Evolutionary conservation across 2,888 invertebrate genomes (phyloP).

Genomic region (Ophion ellenae): DNA sequence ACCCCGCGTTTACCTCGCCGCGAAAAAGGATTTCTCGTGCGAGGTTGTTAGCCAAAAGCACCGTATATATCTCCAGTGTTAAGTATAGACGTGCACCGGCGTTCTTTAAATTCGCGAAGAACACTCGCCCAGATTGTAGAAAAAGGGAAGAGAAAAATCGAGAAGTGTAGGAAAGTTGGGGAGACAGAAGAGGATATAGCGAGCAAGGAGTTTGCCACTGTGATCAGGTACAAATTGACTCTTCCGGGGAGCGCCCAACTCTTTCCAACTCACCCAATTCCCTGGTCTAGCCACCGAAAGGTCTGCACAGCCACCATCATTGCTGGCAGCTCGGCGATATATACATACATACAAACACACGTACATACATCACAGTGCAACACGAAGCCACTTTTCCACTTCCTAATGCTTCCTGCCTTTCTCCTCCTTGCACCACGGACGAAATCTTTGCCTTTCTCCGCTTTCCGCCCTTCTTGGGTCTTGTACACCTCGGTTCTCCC

Average conservation of each 20-base stretch:
- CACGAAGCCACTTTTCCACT: constrained; percentile 60
- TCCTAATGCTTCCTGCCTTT: constrained; percentile 64
- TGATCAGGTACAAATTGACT: constrained; percentile 69
- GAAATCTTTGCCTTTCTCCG: constrained; percentile 31
- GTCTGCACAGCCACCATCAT: constrained; percentile 35
- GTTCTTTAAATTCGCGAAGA: constrained; percentile 46
- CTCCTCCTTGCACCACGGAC: constrained; percentile 31
- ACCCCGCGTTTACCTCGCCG: not conserved
- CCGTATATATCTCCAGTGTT: constrained; percentile 8
- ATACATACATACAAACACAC: not conserved
- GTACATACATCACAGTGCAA: constrained; percentile 29
- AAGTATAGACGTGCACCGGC: constrained; percentile 19
- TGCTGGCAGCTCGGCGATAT: constrained; percentile 7
- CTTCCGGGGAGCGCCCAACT: constrained; percentile 62
- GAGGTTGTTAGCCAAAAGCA: constrained; percentile 4
- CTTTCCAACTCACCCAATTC: constrained; percentile 65
- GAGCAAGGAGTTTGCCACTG: constrained; percentile 60
- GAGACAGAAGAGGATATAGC: constrained; percentile 43
- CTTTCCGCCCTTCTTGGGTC: constrained; percentile 3
- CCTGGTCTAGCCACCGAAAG: constrained; percentile 45
- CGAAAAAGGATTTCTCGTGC: constrained; percentile 18
- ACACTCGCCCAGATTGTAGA: constrained; percentile 27
- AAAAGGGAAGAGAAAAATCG: constrained; percentile 26
- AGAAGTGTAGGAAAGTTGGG: constrained; percentile 57
- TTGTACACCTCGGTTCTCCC: constrained; percentile 22